A percentile compares a stretch with the other conserved stretches of the same genome.
Evolutionary conservation across 2,888 invertebrate genomes (phyloP).

Genomic region (Blastobasis lacticolella): DNA sequence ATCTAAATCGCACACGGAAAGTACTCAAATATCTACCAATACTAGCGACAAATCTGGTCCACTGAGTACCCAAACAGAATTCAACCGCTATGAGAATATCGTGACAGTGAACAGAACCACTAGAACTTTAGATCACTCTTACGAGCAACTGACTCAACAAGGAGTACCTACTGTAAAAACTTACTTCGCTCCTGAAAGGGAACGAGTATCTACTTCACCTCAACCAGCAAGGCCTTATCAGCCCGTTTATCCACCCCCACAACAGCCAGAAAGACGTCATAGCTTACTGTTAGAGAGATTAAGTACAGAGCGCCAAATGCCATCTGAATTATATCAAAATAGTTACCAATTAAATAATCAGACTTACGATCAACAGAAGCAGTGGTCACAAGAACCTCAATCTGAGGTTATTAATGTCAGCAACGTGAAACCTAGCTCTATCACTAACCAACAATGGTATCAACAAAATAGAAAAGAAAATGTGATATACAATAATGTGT

Average conservation of each 20-base stretch:
- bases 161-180: slow-evolving; percentile 52
- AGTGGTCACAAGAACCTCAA: slow-evolving; percentile 54
- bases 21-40: slow-evolving; percentile 56
- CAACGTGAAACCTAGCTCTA: slow-evolving; percentile 62
- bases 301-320: slow-evolving; percentile 60
- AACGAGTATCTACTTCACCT: slow-evolving; percentile 44
- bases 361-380: slow-evolving; percentile 42
- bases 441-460: slow-evolving; percentile 64
- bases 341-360: slow-evolving; percentile 40
- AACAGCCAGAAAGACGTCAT: slow-evolving; percentile 56
- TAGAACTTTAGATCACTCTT: slow-evolving; percentile 55
- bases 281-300: slow-evolving; percentile 57
- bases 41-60: slow-evolving; percentile 37
- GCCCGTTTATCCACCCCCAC: slow-evolving; percentile 40
- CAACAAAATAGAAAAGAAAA: slow-evolving; percentile 50
- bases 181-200: slow-evolving; percentile 51
- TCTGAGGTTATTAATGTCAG: slow-evolving; percentile 59
- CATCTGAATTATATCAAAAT: slow-evolving; percentile 53
- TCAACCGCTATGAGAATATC: slow-evolving; percentile 60
- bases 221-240: slow-evolving; percentile 46
- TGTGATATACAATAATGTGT: slow-evolving; percentile 38
- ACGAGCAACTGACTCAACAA: slow-evolving; percentile 48
- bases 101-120: slow-evolving; percentile 62
- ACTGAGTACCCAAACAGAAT: slow-evolving; percentile 55
- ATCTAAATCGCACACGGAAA: slow-evolving; percentile 51